Conservation (phyloP, 2,888 invertebrate genomes). For the Tetropium fuscum region DNA sequence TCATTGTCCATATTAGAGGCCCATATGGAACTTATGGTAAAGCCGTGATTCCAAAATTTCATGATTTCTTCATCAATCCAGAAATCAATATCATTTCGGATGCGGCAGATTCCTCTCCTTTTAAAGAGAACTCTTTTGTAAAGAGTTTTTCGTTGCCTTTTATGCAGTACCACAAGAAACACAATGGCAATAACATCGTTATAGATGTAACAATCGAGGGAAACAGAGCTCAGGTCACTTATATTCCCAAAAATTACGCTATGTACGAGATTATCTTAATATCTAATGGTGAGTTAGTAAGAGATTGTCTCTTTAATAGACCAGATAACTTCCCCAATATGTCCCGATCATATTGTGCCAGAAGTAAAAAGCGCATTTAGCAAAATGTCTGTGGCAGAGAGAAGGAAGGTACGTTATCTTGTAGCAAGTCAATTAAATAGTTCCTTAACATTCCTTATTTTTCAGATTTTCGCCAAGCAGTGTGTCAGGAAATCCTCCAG, state of each 20-base stretch:
- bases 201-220: slow-evolving; percentile 66
- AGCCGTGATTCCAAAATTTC: slow-evolving; percentile 48
- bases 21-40: slow-evolving; percentile 58
- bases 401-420: slow-evolving; percentile 47
- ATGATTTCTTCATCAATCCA: slow-evolving; percentile 25
- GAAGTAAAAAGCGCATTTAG: slow-evolving; percentile 47
- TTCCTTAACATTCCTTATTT: slow-evolving; percentile 12
- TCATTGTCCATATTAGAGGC: slow-evolving; percentile 59
- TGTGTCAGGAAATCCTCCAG: slow-evolving; percentile 33
- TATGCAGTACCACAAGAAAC: slow-evolving; percentile 27
- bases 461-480: slow-evolving; percentile 40
- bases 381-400: slow-evolving; percentile 42
- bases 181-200: slow-evolving; percentile 64
- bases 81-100: slow-evolving; percentile 32
- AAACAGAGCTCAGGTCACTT: slow-evolving; percentile 69
- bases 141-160: slow-evolving; percentile 31
- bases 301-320: slow-evolving; percentile 71
- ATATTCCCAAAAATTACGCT: slow-evolving; percentile 68
- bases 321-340: slow-evolving; percentile 56
- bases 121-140: slow-evolving; percentile 20
- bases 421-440: background rate
- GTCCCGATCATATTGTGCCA: slow-evolving; percentile 52
- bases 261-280: slow-evolving; percentile 71
- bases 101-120: slow-evolving; percentile 4
- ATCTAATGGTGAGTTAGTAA: slow-evolving; percentile 69